A percentile compares a stretch with the other conserved stretches of the same genome.
phyloP scores from a whole-genome alignment of 2,797 vertebrate species.

The Gadopsis marmoratus region DNA sequence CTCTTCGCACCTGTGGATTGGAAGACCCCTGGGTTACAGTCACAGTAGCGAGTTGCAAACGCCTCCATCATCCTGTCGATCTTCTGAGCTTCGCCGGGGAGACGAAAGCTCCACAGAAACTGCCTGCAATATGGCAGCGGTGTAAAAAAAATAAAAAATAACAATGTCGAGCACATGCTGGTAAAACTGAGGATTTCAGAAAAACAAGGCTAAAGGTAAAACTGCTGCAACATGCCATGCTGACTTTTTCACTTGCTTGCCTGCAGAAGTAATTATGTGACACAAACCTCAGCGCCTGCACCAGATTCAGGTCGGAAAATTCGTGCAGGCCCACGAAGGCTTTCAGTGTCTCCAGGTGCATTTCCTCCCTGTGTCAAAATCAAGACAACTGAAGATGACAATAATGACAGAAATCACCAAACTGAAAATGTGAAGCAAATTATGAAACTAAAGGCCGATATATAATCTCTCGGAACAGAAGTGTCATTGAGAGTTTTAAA shows the following conservation, averaged over 20 bases:
- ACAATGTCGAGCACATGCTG: neutral
- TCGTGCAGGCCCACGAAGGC: constrained; percentile 94
- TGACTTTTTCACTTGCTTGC: neutral
- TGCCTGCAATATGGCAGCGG: constrained; percentile 81
- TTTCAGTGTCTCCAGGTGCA: constrained; percentile 89
- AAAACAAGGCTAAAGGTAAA: neutral
- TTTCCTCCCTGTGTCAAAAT: constrained; percentile 82
- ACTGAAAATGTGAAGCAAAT: neutral
- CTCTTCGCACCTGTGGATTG: constrained; percentile 89
- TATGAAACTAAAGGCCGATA: neutral
- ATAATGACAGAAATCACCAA: neutral
- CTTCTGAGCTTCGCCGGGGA: constrained; percentile 96
- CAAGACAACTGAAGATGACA: neutral
- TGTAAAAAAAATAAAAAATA: neutral
- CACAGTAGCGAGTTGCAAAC: constrained; percentile 92
- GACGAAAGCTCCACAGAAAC: constrained; percentile 96
- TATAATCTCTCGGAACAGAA: neutral
- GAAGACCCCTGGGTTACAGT: constrained; percentile 92
- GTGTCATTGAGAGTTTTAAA: neutral
- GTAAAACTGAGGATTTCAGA: neutral
- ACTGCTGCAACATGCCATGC: neutral
- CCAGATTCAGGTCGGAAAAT: constrained; percentile 94
- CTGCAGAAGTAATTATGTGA: neutral
- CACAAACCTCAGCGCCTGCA: constrained; percentile 93
- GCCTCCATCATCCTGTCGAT: constrained; percentile 98